phyloP scores from a whole-genome alignment of 2,113 vertebrate species.

The Boleophthalmus pectinirostris region DNA sequence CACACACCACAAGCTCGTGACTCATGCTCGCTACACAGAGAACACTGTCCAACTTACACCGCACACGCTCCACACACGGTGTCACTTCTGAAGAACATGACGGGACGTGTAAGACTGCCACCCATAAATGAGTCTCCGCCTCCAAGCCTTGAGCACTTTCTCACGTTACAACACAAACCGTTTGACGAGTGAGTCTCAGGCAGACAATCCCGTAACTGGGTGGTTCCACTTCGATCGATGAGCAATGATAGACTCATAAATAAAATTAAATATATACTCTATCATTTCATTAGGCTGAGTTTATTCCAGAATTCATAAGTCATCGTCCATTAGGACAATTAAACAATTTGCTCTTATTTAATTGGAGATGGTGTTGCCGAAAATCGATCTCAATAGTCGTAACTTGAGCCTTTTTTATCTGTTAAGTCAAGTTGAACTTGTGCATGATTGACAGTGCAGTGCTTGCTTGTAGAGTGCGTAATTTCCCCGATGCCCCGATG shows the following conservation, averaged over 20 bases:
- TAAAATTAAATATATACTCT: too few relatives aligned
- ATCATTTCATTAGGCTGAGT: too few relatives aligned
- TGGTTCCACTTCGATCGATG: constrained; percentile 38
- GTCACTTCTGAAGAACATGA: constrained; percentile 39
- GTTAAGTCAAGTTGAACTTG: constrained; percentile 8
- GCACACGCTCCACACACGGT: not conserved
- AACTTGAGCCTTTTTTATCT: not conserved
- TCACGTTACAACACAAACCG: constrained; percentile 8
- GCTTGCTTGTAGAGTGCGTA: constrained; percentile 20
- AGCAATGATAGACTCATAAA: not conserved
- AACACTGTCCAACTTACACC: not conserved
- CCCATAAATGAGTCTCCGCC: constrained; percentile 9
- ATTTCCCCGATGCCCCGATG: constrained; percentile 55
- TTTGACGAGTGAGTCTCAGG: not conserved
- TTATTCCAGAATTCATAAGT: too few relatives aligned
- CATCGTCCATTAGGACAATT: not conserved
- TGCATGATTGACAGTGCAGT: constrained; percentile 9
- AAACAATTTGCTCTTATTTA: not conserved
- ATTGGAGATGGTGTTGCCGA: too few relatives aligned
- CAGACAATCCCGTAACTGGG: constrained; percentile 29
- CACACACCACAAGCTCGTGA: not conserved
- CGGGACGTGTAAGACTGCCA: constrained; percentile 31
- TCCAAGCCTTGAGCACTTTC: constrained; percentile 20
- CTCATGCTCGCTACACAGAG: not conserved
- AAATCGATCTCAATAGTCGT: not conserved